These are phyloP conservation scores for Toxotes chatareus DNA, from an alignment of 2,113 vertebrate genomes.

Conservation along the genomic window DNA sequence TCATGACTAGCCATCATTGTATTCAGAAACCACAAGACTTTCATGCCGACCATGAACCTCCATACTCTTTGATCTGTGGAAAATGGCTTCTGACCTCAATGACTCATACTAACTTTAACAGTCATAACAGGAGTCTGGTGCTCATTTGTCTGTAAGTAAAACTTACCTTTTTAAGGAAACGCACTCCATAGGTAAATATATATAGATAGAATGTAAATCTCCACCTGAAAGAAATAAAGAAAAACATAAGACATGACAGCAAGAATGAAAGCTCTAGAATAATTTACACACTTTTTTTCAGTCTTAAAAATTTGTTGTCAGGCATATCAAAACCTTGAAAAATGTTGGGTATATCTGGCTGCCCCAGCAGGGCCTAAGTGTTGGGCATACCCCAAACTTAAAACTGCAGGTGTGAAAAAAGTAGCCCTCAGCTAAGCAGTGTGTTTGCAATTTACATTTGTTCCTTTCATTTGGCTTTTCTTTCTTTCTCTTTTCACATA, in stretches of 20 bases:
- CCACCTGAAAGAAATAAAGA: conserved; percentile 90
- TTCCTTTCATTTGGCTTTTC: not conserved
- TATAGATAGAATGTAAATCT: conserved; percentile 97
- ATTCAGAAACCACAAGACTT: conserved; percentile 23
- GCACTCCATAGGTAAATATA: conserved; percentile 95
- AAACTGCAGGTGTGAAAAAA: not conserved
- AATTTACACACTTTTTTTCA: not conserved
- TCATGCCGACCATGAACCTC: not conserved
- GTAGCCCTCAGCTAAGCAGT: not conserved
- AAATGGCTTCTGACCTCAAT: conserved; percentile 6
- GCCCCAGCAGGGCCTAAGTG: not conserved
- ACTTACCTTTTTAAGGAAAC: conserved; percentile 97
- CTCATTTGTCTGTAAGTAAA: not conserved
- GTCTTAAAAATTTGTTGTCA: not conserved
- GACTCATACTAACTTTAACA: conserved; percentile 19
- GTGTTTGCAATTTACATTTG: not conserved
- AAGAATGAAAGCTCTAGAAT: not conserved
- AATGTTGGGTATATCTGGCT: not conserved
- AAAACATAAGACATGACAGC: conserved; percentile 8
- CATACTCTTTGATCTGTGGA: not conserved
- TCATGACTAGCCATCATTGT: not conserved
- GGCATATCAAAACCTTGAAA: not conserved
- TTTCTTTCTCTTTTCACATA: not conserved
- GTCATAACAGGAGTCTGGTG: not conserved
- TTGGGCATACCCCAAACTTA: not conserved